Evolutionary conservation across 2,888 invertebrate species (phyloP), one percentile per base, ranked within the genome.

Genomic region (Dryadula phaetusa): DNA sequence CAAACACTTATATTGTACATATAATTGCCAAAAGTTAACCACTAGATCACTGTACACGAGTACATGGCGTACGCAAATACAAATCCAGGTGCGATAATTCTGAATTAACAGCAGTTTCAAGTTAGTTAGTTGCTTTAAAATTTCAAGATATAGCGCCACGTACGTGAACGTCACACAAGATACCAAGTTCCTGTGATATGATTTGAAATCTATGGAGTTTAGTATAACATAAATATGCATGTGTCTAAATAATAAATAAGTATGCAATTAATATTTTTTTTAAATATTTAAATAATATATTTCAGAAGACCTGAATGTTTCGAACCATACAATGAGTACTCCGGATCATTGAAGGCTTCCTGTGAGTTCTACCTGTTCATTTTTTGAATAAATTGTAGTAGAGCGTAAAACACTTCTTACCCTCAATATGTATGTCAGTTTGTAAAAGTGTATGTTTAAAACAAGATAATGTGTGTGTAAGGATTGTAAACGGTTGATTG

Each of bases 81-180:
- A 63, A 64, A 34, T 56, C 53, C 56, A 62, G 58, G 63, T 66
- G 53, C 20, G 60, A 69, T 69, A 66, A 69, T 40, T 47, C 42
- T 32, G 61, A 42, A 66, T 69, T 69, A 66, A 69, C 63, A 66
- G 69, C 69, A 66, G 66, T 66, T 66, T 44, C 32, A 4, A 64
- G 54, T 69, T 63, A 62, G 65, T 58, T 64, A n/a, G n/a, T 52
- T 62, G 64, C 40, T 69, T 63, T 66, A 69, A 66, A 60, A 66
- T 69, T 54, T 64, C 7, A 60, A 58, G 65, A 65, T 65, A 65
- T 60, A 49, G 32, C 58, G 28, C 40, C 46, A 65, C 65, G 65
- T 65, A 28, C 32, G 46, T 42, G 63, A 25, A 53, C 56, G 37
- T 47, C 37, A 46, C 46, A 44, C 12, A 12, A 40, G 58, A 65